Conservation (phyloP, 2,797 vertebrate genomes). For the Phoeniculus purpureus region DNA sequence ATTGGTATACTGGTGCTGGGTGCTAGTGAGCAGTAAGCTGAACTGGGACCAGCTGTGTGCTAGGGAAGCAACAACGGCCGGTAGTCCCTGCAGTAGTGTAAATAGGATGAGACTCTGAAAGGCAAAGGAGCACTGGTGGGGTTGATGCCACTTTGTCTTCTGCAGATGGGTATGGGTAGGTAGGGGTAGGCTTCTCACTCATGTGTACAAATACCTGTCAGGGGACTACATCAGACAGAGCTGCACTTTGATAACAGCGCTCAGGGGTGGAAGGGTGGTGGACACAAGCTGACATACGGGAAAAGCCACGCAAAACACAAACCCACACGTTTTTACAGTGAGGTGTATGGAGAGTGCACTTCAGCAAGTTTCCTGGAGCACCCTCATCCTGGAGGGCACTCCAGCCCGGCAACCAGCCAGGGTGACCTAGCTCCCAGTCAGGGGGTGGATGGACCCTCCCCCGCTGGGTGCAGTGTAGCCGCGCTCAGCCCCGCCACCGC, state of each 20-base stretch:
- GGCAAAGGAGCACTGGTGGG: not conserved
- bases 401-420: not conserved
- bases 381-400: fast-evolving
- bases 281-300: not conserved
- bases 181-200: not conserved
- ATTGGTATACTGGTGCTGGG: not conserved
- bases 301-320: fast-evolving
- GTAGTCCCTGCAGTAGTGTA: fast-evolving
- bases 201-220: fast-evolving
- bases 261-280: not conserved
- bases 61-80: not conserved
- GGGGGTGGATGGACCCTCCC: not conserved
- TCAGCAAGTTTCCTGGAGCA: not conserved
- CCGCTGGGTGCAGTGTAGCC: not conserved
- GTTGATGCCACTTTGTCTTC: not conserved
- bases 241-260: not conserved
- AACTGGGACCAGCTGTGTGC: fast-evolving
- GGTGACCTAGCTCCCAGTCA: not conserved
- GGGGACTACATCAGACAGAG: too few relatives aligned
- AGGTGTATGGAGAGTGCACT: not conserved
- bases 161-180: not conserved
- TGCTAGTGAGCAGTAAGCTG: not conserved
- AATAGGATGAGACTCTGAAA: fast-evolving
- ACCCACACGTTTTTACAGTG: not conserved
- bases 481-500: not conserved